Conservation (phyloP, 2,797 vertebrate species). For the Takifugu ocellatus region DNA sequence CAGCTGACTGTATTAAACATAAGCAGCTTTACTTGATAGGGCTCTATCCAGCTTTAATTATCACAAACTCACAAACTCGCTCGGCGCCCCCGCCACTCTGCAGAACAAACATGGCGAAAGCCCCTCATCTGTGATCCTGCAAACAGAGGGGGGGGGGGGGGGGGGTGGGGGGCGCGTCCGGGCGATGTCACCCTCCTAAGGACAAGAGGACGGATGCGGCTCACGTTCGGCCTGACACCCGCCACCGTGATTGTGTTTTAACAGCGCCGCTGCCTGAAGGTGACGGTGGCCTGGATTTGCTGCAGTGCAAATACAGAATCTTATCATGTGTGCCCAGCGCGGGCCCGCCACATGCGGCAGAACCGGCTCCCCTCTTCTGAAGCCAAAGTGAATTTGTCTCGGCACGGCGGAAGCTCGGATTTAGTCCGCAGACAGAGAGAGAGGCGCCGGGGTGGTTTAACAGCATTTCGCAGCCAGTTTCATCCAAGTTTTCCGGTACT, state of each 20-base stretch:
- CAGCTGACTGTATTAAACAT: constrained; percentile 79
- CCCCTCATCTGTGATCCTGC: constrained; percentile 39
- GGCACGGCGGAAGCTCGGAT: constrained; percentile 13
- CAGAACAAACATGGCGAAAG: constrained; percentile 58
- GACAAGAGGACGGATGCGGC: constrained; percentile 5
- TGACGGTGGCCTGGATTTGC: constrained; percentile 30
- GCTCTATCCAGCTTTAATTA: constrained; percentile 80
- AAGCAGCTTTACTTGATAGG: constrained; percentile 81
- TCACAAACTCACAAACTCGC: constrained; percentile 66
- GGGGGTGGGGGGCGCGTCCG: constrained; percentile 5
- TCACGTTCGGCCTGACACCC: constrained; percentile 1
- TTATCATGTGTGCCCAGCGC: constrained; percentile 8
- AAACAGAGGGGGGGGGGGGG: constrained; percentile 7
- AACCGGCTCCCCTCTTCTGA: constrained; percentile 8
- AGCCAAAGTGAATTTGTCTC: constrained; percentile 31
- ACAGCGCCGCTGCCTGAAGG: constrained; percentile 24
- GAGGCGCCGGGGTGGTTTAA: constrained; percentile 18
- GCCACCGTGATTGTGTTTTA: neutral
- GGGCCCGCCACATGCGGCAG: constrained; percentile 1
- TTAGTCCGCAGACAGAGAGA: constrained; percentile 23
- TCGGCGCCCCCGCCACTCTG: constrained; percentile 35
- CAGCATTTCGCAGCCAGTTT: constrained; percentile 32
- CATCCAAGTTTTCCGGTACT: constrained; percentile 11
- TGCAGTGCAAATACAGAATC: constrained; percentile 23
- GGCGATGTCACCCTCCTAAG: constrained; percentile 2